These are phyloP conservation scores for Drosophila mimica DNA, from an alignment of 2,888 invertebrate genomes.

Conservation along the genomic window DNA sequence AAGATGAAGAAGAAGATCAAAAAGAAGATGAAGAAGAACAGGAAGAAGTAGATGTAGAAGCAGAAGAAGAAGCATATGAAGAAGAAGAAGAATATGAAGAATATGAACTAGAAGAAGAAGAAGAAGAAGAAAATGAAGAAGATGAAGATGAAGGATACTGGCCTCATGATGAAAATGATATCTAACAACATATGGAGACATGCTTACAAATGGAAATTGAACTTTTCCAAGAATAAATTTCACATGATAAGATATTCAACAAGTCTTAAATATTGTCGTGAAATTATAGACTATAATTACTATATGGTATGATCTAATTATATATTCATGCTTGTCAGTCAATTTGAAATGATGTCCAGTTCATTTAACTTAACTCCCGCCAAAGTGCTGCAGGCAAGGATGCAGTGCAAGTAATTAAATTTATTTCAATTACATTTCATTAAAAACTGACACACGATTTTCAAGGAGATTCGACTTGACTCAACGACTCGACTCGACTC, in stretches of 20 bases:
- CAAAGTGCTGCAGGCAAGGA: constrained; percentile 15
- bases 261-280: background rate
- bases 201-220: background rate
- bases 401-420: constrained; percentile 55
- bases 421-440: constrained; percentile 74
- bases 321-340: background rate
- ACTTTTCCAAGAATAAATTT: background rate
- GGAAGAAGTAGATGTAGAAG: background rate
- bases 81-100: background rate
- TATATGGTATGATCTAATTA: background rate
- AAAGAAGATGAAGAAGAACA: background rate
- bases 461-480: constrained; percentile 11
- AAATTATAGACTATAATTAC: background rate
- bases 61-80: background rate
- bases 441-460: constrained; percentile 69
- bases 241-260: background rate
- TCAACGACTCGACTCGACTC: constrained; percentile 6
- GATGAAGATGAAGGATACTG: background rate
- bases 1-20: too few relatives aligned
- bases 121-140: background rate
- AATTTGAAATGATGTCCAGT: constrained; percentile 23
- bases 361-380: constrained; percentile 22
- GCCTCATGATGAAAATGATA: background rate
- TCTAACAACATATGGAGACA: background rate
- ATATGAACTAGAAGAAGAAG: background rate